Evolutionary conservation across 1,140 invertebrate species (phyloP), one percentile per base, ranked within the genome.

Genomic region (Solen grandis): DNA sequence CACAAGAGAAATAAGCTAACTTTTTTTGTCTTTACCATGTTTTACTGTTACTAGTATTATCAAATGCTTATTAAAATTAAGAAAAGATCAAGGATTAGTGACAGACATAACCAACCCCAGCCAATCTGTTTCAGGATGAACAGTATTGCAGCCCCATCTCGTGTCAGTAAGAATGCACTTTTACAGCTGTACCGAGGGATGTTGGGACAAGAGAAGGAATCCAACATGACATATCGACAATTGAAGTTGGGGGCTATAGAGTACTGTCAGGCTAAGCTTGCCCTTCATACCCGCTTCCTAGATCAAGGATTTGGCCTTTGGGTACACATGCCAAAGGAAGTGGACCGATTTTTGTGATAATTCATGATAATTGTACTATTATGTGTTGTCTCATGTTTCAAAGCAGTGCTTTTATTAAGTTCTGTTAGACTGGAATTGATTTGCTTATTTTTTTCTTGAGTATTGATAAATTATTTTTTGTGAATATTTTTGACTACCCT

Each of bases 331-430:
- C 75, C 75, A 5, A 29, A 38, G 14, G 75, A 78, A 50, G 54
- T 78, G 33, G 65, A 78, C 36, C 33, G 75, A 2, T 78, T 78
- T 31, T 59, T n/a, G n/a, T n/a, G n/a, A n/a, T n/a, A n/a, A n/a
- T n/a, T n/a, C n/a, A n/a, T n/a, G n/a, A n/a, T n/a, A n/a, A n/a
- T n/a, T n/a, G n/a, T n/a, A n/a, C n/a, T n/a, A n/a, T n/a, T n/a
- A n/a, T n/a, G n/a, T n/a, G n/a, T n/a, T n/a, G n/a, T n/a, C n/a
- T n/a, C n/a, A n/a, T n/a, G n/a, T n/a, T n/a, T n/a, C n/a, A n/a
- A n/a, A n/a, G n/a, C n/a, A n/a, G n/a, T n/a, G n/a, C n/a, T n/a
- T n/a, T n/a, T n/a, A n/a, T n/a, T n/a, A n/a, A n/a, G n/a, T n/a
- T n/a, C n/a, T n/a, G n/a, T n/a, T n/a, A n/a, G n/a, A n/a, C n/a